Conservation (phyloP, 2,113 vertebrate species). For the Pseudorhombus dupliciocellatus region DNA sequence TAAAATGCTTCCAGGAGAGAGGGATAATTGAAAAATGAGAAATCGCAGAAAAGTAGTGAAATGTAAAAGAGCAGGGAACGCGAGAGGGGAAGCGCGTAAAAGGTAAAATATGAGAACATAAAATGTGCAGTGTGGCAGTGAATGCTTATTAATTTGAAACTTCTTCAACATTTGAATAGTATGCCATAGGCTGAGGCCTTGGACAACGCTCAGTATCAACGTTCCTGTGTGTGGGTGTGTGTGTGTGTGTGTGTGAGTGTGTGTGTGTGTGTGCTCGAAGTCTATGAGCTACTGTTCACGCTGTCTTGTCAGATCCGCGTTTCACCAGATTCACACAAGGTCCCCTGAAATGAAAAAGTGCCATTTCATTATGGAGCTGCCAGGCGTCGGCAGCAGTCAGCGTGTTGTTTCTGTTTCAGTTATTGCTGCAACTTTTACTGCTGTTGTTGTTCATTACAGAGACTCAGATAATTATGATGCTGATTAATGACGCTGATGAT, state of each 20-base stretch:
- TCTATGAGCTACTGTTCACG: constrained; percentile 11
- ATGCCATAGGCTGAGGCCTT: constrained; percentile 4
- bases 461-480: constrained; percentile 10
- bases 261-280: constrained; percentile 10
- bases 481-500: neutral
- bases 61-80: constrained; percentile 3
- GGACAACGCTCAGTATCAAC: constrained; percentile 12
- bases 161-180: constrained; percentile 8
- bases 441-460: constrained; percentile 9
- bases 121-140: constrained; percentile 8
- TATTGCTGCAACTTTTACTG: constrained; percentile 1
- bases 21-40: neutral
- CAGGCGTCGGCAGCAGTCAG: constrained; percentile 18
- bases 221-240: neutral
- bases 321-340: neutral
- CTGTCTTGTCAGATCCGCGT: constrained; percentile 1
- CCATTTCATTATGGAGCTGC: constrained; percentile 23
- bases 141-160: constrained; percentile 8
- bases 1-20: neutral
- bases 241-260: neutral
- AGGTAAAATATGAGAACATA: constrained; percentile 9
- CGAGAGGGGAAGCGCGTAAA: neutral
- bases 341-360: constrained; percentile 20
- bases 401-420: constrained; percentile 4
- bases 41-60: neutral